Evolutionary conservation across 2,888 invertebrate species (phyloP), one percentile per base, ranked within the genome.

Genomic region (Gerosis bhagava): DNA sequence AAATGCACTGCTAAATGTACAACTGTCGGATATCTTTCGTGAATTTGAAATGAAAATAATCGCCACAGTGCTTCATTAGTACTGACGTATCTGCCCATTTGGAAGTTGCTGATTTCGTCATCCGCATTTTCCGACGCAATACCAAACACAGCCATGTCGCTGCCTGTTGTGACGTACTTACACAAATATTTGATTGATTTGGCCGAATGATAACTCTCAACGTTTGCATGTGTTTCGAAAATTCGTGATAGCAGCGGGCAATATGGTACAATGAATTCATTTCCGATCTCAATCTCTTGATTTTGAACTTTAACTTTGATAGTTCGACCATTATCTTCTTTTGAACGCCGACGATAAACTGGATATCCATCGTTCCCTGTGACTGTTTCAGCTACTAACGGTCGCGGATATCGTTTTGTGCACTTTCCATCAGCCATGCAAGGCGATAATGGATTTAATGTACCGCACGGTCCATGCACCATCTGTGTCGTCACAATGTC

Each of bases 201-300:
- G 6, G 53, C 49, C 3, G 40, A 39, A 29, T 26, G 37, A 47
- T 53, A 54, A 31, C 50, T 51, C 59, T 81, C 74, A 1, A 77
- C 65, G 56, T 80, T 81, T 26, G 79, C 72, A 49, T 81, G 77
- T 10, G 54, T 53, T 42, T 73, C 57, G 55, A 58, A 78, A 40
- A 60, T 68, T 32, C 53, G 37, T 3, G 46, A 42, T 10, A 80
- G 43, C 39, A 51, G 63, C 1, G 67, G 65, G 50, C 70, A 74
- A 51, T 74, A 74, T 0, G 77, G 76, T 6, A 78, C 74, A 5
- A 77, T 63, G 57, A 59, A 67, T 15, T 60, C 34, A 53, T 76
- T 77, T 47, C 70, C 67, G 35, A 40, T 5, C 4, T 25, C 15
- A 15, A 8, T 16, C n/a, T n/a, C n/a, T n/a, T n/a, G n/a, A n/a